phyloP scores from a whole-genome alignment of 2,797 vertebrate species.

The Cirrhinus molitorella region DNA sequence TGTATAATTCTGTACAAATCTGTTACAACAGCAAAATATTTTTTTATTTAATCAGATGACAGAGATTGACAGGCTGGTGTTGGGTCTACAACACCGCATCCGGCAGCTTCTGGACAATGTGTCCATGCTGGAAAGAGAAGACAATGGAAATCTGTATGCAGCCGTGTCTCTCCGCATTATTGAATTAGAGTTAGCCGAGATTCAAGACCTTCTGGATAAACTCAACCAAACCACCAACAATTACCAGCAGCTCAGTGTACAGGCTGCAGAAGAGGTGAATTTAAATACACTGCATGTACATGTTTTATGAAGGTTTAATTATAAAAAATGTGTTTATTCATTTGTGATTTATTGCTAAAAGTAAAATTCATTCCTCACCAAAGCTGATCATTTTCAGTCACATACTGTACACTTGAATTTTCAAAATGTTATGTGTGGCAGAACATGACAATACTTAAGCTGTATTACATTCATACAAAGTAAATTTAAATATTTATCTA shows the following conservation, averaged over 20 bases:
- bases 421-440: no score
- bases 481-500: neutral
- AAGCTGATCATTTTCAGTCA: neutral
- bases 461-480: neutral
- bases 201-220: constrained; percentile 66
- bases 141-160: constrained; percentile 63
- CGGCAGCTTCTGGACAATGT: constrained; percentile 68
- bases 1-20: neutral
- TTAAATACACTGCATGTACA: neutral
- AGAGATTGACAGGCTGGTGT: constrained; percentile 65
- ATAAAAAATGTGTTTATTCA: no score
- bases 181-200: constrained; percentile 73
- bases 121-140: constrained; percentile 70
- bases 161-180: constrained; percentile 68
- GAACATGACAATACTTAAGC: neutral
- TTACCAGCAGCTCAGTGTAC: constrained; percentile 49
- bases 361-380: neutral
- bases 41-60: constrained; percentile 58
- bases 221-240: constrained; percentile 65
- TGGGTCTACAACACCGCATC: constrained; percentile 73
- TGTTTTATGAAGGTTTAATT: no score
- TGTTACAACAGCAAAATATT: neutral
- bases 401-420: no score
- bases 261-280: constrained; percentile 64
- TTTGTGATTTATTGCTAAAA: neutral